A percentile compares a stretch with the other conserved stretches of the same genome.
Evolutionary conservation across 2,113 vertebrate genomes (phyloP).

Genomic region (Calypte anna): DNA sequence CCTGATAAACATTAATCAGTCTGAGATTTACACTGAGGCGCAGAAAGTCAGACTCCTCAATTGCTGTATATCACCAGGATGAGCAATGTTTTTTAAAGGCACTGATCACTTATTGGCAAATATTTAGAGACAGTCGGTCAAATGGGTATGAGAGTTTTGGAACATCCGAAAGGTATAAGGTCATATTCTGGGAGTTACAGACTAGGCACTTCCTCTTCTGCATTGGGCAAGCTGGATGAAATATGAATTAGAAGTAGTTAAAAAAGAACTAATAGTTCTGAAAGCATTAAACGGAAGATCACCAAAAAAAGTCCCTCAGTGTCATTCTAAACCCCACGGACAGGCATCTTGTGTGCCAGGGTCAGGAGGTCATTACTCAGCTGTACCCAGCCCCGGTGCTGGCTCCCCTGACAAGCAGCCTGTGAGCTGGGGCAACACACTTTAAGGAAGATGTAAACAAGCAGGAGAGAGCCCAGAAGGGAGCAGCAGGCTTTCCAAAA

Average conservation of each 20-base stretch:
- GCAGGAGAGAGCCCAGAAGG: not conserved
- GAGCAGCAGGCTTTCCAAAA: not conserved
- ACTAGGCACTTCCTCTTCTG: not conserved
- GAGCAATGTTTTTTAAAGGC: not conserved
- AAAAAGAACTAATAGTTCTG: not conserved
- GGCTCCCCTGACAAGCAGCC: not conserved
- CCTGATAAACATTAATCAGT: not conserved
- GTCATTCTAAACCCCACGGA: not conserved
- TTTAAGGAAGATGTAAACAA: not conserved
- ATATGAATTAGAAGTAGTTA: not conserved
- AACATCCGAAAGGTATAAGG: not conserved
- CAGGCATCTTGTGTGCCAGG: not conserved
- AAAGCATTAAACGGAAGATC: not conserved
- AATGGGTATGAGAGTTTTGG: not conserved
- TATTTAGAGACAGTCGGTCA: not conserved
- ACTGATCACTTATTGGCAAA: not conserved
- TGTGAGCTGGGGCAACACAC: rapidly evolving
- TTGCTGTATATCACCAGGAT: not conserved
- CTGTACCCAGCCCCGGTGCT: not conserved
- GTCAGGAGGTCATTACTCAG: not conserved
- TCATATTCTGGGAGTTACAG: not conserved
- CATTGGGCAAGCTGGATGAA: not conserved
- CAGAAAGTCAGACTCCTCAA: not conserved
- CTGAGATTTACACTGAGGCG: not conserved
- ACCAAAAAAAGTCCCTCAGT: not conserved